Evolutionary conservation across 2,113 vertebrate genomes (phyloP).

Genomic region (Sinocyclocheilus anophthalmus): DNA sequence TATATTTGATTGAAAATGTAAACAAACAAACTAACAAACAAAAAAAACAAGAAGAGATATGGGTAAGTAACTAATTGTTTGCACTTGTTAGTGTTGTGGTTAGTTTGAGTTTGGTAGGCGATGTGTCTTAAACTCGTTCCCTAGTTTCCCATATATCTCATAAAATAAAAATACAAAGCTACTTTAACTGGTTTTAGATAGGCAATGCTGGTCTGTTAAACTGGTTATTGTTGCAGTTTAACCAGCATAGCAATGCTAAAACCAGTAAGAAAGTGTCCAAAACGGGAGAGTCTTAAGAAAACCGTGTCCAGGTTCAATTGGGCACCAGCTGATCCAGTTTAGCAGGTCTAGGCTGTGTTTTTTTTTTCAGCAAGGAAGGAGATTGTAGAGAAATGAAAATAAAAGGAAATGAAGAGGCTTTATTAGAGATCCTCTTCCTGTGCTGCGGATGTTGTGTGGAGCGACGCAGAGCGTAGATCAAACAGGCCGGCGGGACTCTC

Average conservation of each 20-base stretch:
- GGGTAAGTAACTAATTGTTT: too few relatives aligned
- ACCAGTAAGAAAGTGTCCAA: conserved; percentile 11
- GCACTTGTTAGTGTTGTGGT: too few relatives aligned
- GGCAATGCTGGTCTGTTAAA: not conserved
- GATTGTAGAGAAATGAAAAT: conserved; percentile 11
- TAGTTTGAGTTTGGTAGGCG: too few relatives aligned
- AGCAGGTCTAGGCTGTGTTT: not conserved
- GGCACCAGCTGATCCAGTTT: not conserved
- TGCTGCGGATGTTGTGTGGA: conserved; percentile 27
- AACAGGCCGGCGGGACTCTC: conserved; percentile 19
- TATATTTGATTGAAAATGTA: too few relatives aligned
- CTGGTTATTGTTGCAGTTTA: not conserved
- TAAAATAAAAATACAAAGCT: not conserved
- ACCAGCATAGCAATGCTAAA: conserved; percentile 33
- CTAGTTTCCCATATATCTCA: not conserved
- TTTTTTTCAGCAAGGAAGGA: not conserved
- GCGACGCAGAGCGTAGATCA: conserved; percentile 37
- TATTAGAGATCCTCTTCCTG: conserved; percentile 39
- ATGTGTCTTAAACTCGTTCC: not conserved
- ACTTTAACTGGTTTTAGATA: not conserved
- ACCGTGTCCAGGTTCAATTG: not conserved
- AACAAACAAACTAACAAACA: too few relatives aligned
- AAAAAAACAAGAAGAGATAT: too few relatives aligned
- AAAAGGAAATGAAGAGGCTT: conserved; percentile 49
- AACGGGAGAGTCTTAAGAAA: not conserved